Evolutionary conservation across 2,888 invertebrate genomes (phyloP), one percentile per base, ranked within the genome.

Genomic region (Itoplectis maculator): DNA sequence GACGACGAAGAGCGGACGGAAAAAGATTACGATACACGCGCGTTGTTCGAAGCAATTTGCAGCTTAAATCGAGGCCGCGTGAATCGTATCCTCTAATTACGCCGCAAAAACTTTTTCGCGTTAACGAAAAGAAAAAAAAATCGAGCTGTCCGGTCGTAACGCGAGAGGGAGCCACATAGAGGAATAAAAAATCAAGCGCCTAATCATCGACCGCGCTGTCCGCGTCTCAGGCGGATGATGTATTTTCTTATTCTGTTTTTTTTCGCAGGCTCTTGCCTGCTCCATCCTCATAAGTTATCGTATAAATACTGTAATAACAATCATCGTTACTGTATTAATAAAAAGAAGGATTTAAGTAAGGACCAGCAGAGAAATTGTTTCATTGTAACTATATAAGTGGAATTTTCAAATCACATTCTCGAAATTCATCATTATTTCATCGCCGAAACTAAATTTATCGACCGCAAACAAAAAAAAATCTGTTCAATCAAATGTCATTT

Each of bases 181-280:
- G 45, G 54, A 76, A 42, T 65, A 37, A 49, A 69, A 79, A 65
- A 63, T 70, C 59, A 40, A 70, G 72, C 47, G 75, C 61, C 51
- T 66, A 65, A 79, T 82, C 65, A 75, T 75, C 79, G 40, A 82
- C 79, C n/a, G 76, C 73, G 76, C 76, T 70, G 88, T 88, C 88
- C 89, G 86, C 88, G 79, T 69, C 72, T 76, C 79, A 70, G 51
- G 59, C 78, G 83, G 87, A 88, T 87, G 86, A 89, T 89, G 88
- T 89, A 89, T 89, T 89, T 89, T 89, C 89, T 89, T 89, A 89
- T 89, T 89, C 89, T 88, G 87, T 89, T 89, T 89, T 88, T 88
- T 83, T 83, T 73, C 69, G 76, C 87, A 86, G 88, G 88, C 88
- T 88, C 88, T 89, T 87, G 89, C 88, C 87, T 83, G 85, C 86